Evolutionary conservation across 2,888 invertebrate species (phyloP), one percentile per base, ranked within the genome.

Genomic region (Mycogona germanica): DNA sequence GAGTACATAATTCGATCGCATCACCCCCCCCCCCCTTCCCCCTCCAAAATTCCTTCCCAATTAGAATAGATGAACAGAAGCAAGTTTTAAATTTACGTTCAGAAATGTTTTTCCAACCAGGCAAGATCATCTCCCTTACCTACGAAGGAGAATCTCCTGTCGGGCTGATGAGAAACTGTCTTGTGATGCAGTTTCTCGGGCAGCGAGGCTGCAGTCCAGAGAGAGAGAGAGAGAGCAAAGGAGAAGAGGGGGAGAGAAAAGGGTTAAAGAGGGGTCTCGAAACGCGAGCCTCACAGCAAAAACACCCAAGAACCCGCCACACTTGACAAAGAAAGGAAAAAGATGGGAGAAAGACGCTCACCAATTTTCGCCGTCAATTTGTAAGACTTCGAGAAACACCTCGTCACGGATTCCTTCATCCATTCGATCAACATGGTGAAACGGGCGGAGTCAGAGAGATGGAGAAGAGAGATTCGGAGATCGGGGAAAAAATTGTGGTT

Each of bases 311-410:
- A n/a, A n/a, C n/a, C n/a, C n/a, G n/a, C n/a, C n/a, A n/a, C n/a
- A 9, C n/a, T 32, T 32, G 35, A 12, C 35, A 32, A 32, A 32
- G 9, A 32, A n/a, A 9, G 35, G 35, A 32, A 12, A 32, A 9
- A 32, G 9, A 32, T 12, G 9, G 9, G 35, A 32, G n/a, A 32
- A 32, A 32, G 25, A 49, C 14, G 37, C 49, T 52, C 37, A 52
- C 52, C 52, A 12, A 52, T 52, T 32, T 47, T 79, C 57, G 78
- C 84, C 68, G 77, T 80, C 69, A 70, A 79, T 78, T 78, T 51
- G 80, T 87, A 88, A 73, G 87, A 83, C 76, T 87, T 87, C 77
- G 88, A 88, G 78, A 88, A 87, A 77, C 88, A 88, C 79, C 87
- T 85, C 81, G 87, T 79, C 72, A 88, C 86, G 71, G 87, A 88